Evolutionary conservation across 2,888 invertebrate species (phyloP).

Genomic region (Macaria notata): DNA sequence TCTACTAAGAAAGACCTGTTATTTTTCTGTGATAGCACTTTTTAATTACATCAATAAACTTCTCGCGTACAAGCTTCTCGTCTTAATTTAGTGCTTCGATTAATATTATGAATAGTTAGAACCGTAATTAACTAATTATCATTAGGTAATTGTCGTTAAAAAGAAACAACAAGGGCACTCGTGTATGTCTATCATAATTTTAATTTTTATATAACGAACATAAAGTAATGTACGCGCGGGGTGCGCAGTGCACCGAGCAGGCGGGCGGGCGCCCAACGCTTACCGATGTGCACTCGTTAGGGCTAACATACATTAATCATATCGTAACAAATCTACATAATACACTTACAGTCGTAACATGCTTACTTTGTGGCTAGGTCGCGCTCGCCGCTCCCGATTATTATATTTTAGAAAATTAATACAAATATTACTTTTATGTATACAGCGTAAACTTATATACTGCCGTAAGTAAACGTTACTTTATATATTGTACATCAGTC

Average conservation of each 20-base stretch:
- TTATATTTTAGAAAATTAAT: conserved; percentile 79
- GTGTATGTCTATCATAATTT: conserved; percentile 81
- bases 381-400: conserved; percentile 73
- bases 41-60: conserved; percentile 72
- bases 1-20: conserved; percentile 79
- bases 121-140: conserved; percentile 84
- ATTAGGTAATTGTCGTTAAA: conserved; percentile 70
- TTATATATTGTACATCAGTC: conserved; percentile 82
- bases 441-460: conserved; percentile 76
- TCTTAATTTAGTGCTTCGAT: conserved; percentile 77
- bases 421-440: conserved; percentile 66
- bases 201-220: conserved; percentile 79
- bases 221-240: conserved; percentile 55
- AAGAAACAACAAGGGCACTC: conserved; percentile 79
- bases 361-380: conserved; percentile 70
- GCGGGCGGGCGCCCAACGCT: conserved; percentile 2
- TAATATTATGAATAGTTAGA: conserved; percentile 78
- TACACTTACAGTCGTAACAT: conserved; percentile 79
- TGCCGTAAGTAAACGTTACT: conserved; percentile 78
- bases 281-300: conserved; percentile 44
- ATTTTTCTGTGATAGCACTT: conserved; percentile 73
- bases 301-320: conserved; percentile 70
- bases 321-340: conserved; percentile 79
- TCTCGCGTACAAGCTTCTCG: conserved; percentile 74
- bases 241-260: too few species aligned